Evolutionary conservation across 1,140 invertebrate genomes (phyloP).

Genomic region (Babylonia areolata): DNA sequence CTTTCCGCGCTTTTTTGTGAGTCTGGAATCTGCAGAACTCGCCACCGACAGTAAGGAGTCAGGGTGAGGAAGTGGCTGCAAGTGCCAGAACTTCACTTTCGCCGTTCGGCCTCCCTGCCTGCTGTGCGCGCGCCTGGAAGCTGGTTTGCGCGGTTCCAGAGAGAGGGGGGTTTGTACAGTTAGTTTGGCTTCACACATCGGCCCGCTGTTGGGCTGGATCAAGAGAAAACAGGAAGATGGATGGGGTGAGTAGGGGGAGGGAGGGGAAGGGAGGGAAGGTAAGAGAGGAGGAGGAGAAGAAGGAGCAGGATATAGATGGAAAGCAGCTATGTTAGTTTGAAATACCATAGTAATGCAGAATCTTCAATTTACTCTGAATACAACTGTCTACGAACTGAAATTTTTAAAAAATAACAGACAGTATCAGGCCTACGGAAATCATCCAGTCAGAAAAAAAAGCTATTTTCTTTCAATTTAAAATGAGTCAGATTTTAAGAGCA

Average conservation of each 20-base stretch:
- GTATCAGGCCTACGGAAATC: too few relatives aligned
- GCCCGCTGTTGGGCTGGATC: not conserved
- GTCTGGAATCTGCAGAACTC: not conserved
- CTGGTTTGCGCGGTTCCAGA: not conserved
- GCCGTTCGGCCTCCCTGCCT: not conserved
- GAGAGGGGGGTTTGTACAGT: not conserved
- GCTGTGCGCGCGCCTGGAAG: not conserved
- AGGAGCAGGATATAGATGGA: not conserved
- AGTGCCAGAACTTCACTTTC: not conserved
- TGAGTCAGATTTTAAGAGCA: too few relatives aligned
- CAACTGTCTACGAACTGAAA: too few relatives aligned
- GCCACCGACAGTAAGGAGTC: constrained; percentile 27
- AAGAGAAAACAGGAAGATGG: not conserved
- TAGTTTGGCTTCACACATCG: not conserved
- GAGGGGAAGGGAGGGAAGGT: not conserved
- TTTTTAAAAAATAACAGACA: too few relatives aligned
- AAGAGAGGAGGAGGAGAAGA: not conserved
- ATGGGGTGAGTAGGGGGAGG: too few relatives aligned
- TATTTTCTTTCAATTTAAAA: too few relatives aligned
- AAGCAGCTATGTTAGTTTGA: too few relatives aligned
- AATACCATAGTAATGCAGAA: too few relatives aligned
- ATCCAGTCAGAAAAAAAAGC: too few relatives aligned
- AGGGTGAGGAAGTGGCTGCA: constrained; percentile 21
- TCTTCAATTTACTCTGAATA: too few relatives aligned
- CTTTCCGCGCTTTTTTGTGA: not conserved